Percentiles rank a stretch among this genome's conserved stretches.
phyloP scores from a whole-genome alignment of 2,888 invertebrate genomes.

The Thelaira solivaga region DNA sequence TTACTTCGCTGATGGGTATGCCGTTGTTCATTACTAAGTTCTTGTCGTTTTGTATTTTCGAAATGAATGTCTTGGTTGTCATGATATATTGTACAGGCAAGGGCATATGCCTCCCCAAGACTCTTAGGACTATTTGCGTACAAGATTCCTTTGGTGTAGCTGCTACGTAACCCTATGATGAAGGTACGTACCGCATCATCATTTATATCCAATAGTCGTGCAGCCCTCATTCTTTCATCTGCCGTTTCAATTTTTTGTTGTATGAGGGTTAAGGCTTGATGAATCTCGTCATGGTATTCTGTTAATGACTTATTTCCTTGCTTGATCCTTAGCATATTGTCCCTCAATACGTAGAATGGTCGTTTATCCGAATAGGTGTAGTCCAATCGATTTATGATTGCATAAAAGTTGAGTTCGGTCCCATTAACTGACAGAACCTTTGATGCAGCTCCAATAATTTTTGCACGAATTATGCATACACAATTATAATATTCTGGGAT shows the following conservation, averaged over 20 bases:
- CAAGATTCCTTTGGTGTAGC: neutral
- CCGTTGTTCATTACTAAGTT: neutral
- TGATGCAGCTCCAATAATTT: too few relatives aligned
- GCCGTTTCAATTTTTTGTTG: neutral
- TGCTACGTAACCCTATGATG: neutral
- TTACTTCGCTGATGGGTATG: neutral
- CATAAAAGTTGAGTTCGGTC: too few relatives aligned
- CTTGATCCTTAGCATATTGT: neutral
- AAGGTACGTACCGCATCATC: neutral
- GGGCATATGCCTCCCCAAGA: neutral
- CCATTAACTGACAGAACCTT: too few relatives aligned
- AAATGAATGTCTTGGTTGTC: neutral
- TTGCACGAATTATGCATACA: too few relatives aligned
- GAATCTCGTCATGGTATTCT: neutral
- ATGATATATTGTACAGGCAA: neutral
- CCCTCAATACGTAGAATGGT: neutral
- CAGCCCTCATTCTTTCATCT: neutral
- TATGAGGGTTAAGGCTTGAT: neutral
- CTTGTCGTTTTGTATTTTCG: constrained; percentile 1
- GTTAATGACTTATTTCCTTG: neutral
- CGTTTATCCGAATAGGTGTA: too few relatives aligned
- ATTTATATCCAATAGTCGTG: neutral
- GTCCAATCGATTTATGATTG: too few relatives aligned
- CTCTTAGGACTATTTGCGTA: neutral
- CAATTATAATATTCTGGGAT: too few relatives aligned